phyloP scores from a whole-genome alignment of 2,888 invertebrate genomes.

The Aporophyla nigra region DNA sequence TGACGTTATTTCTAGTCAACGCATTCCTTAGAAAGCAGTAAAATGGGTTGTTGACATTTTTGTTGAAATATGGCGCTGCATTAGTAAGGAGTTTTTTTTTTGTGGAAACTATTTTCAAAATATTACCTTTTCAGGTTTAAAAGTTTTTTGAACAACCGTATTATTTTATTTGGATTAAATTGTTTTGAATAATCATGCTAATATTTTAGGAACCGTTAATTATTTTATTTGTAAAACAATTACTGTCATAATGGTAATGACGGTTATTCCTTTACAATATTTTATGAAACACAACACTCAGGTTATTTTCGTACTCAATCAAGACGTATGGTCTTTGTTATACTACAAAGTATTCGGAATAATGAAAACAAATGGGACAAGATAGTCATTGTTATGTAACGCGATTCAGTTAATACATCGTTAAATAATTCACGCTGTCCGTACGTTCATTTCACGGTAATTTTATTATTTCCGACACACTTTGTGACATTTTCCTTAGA shows the following conservation, averaged over 20 bases:
- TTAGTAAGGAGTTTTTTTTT: conserved; percentile 2
- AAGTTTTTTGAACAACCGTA: not conserved
- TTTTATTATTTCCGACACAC: conserved; percentile 38
- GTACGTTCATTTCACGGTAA: conserved; percentile 41
- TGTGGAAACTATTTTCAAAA: not conserved
- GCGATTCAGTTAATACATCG: conserved; percentile 40
- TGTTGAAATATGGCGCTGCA: not conserved
- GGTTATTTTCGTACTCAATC: conserved; percentile 53
- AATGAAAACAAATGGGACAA: conserved; percentile 57
- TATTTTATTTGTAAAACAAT: not conserved
- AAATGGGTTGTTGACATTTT: conserved; percentile 31
- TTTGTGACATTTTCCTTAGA: conserved; percentile 31
- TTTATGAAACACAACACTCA: conserved; percentile 52
- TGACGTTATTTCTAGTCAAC: conserved; percentile 39
- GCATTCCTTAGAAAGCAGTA: conserved; percentile 47
- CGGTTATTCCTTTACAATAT: conserved; percentile 21
- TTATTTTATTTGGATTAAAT: not conserved
- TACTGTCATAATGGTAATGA: not conserved
- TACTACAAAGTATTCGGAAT: conserved; percentile 40
- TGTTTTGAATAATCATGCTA: not conserved
- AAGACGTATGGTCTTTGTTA: conserved; percentile 38
- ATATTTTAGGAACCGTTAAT: not conserved
- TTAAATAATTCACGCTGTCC: conserved; percentile 48
- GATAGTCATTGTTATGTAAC: conserved; percentile 51
- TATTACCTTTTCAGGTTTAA: not conserved